Conservation (phyloP, 2,888 invertebrate genomes). For the Oscheius onirici region DNA sequence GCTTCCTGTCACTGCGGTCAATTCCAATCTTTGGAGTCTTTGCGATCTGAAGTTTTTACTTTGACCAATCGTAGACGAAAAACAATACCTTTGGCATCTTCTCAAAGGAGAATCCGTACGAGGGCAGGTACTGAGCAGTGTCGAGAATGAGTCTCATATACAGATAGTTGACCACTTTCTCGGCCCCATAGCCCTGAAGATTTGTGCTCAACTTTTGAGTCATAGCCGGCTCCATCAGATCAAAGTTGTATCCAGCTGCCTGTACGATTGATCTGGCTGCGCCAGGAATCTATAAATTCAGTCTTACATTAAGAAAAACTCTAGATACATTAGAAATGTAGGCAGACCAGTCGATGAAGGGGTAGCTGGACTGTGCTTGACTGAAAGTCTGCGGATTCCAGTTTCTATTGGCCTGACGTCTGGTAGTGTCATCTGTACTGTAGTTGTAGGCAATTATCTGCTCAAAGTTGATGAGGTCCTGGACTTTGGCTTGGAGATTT, state of each 20-base stretch:
- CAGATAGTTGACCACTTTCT: constrained; percentile 47
- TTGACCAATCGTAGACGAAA: background rate
- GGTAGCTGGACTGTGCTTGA: background rate
- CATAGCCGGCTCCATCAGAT: constrained; percentile 21
- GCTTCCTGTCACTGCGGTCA: constrained; percentile 10
- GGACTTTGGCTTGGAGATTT: background rate
- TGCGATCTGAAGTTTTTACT: background rate
- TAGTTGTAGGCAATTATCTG: constrained; percentile 42
- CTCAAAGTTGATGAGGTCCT: constrained; percentile 42
- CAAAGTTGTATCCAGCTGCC: constrained; percentile 1
- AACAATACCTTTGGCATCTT: constrained; percentile 13
- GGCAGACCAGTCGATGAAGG: constrained; percentile 43
- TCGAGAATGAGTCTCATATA: constrained; percentile 49
- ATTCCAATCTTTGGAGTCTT: constrained; percentile 1
- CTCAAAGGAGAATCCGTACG: constrained; percentile 13
- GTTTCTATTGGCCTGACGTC: constrained; percentile 55
- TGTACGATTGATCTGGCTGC: background rate
- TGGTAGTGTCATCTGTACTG: constrained; percentile 56
- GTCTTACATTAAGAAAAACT: background rate
- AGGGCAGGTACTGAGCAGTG: constrained; percentile 45
- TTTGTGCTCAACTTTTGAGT: constrained; percentile 22
- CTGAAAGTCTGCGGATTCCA: constrained; percentile 54
- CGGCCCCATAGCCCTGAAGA: constrained; percentile 15
- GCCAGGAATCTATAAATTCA: background rate
- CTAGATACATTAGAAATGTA: constrained; percentile 36